phyloP scores from a whole-genome alignment of 1,140 invertebrate genomes.

The Coenobita brevimanus region DNA sequence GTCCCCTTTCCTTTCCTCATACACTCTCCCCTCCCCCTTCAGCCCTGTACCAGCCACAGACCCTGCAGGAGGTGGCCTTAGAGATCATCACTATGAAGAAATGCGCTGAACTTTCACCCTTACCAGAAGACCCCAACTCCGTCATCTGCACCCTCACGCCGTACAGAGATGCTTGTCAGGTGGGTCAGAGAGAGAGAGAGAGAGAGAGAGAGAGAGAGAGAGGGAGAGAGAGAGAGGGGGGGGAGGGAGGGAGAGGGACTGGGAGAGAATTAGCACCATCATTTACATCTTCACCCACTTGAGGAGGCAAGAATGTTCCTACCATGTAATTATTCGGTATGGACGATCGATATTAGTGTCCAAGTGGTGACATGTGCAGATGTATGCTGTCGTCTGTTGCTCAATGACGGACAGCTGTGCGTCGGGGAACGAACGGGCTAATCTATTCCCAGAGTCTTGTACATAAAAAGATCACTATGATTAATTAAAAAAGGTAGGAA shows the following conservation, averaged over 20 bases:
- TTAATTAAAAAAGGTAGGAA: too few relatives aligned
- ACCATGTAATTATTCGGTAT: too few relatives aligned
- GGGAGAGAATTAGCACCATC: too few relatives aligned
- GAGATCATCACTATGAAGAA: background rate
- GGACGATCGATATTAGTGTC: too few relatives aligned
- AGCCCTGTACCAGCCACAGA: background rate
- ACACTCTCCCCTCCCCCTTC: background rate
- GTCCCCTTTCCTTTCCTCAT: background rate
- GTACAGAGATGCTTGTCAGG: conserved; percentile 18
- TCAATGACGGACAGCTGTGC: too few relatives aligned
- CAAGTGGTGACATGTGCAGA: too few relatives aligned
- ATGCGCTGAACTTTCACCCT: background rate
- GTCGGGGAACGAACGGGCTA: too few relatives aligned
- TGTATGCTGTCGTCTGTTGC: too few relatives aligned
- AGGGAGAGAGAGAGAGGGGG: background rate
- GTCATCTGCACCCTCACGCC: conserved; percentile 21
- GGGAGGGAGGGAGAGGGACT: background rate
- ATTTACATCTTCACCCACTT: too few relatives aligned
- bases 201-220: background rate
- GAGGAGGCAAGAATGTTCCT: too few relatives aligned
- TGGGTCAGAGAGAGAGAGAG: background rate
- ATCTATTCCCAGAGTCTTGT: too few relatives aligned
- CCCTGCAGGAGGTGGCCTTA: conserved; percentile 23
- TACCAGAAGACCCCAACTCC: background rate
- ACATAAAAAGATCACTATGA: too few relatives aligned